These are phyloP conservation scores for Drosophila pegasa DNA, from an alignment of 2,888 invertebrate genomes.

Conservation along the genomic window DNA sequence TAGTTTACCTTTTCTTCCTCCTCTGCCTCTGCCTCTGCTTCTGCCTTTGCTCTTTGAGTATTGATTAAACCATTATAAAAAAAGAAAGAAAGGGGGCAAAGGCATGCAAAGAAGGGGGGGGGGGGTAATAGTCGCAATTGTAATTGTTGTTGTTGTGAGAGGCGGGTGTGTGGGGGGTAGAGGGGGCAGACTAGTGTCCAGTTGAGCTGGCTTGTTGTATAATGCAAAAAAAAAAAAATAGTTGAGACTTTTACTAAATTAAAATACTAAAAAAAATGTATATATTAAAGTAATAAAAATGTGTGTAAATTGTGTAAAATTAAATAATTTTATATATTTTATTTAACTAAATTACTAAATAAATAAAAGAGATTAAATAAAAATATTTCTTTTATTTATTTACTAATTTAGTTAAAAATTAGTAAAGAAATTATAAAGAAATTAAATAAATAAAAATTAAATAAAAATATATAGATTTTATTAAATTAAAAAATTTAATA, in stretches of 20 bases:
- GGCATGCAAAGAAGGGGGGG: constrained; percentile 12
- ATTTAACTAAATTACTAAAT: neutral
- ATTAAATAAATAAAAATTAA: neutral
- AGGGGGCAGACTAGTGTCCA: constrained; percentile 3
- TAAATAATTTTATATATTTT: too few species aligned
- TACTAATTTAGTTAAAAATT: too few species aligned
- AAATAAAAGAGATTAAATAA: neutral
- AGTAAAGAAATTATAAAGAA: neutral
- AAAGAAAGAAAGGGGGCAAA: constrained; percentile 30
- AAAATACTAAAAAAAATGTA: too few species aligned
- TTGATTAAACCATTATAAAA: constrained; percentile 73
- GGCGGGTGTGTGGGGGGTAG: neutral
- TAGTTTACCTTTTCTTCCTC: constrained; percentile 8
- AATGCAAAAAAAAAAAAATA: constrained; percentile 16
- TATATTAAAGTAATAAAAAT: neutral
- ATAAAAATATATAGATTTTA: neutral
- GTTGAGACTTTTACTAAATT: neutral
- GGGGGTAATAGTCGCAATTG: constrained; percentile 20
- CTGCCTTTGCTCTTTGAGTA: constrained; percentile 30
- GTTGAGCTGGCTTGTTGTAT: constrained; percentile 32
- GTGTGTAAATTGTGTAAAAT: too few species aligned
- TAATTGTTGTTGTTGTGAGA: neutral
- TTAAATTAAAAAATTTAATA: too few species aligned
- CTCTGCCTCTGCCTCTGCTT: too few species aligned
- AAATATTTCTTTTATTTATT: neutral